Conservation (phyloP, 2,888 invertebrate genomes). For the Drosophila lutescens region DNA sequence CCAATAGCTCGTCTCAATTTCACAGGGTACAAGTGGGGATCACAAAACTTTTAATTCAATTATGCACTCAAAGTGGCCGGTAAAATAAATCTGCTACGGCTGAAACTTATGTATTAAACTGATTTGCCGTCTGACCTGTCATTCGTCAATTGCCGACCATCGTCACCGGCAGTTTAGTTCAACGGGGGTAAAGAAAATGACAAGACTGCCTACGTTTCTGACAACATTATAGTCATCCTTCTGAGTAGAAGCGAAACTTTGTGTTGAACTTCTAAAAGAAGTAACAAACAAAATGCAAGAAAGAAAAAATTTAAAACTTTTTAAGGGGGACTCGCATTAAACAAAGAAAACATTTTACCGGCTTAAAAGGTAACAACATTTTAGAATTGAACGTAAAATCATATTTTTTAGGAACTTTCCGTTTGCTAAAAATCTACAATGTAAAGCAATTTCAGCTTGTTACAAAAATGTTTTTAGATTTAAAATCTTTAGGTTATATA, state of each 20-base stretch:
- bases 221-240: slow-evolving; percentile 24
- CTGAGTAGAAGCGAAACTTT: slow-evolving; percentile 14
- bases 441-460: not conserved
- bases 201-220: slow-evolving; percentile 26
- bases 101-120: slow-evolving; percentile 25
- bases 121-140: slow-evolving; percentile 23
- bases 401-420: not conserved
- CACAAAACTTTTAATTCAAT: slow-evolving; percentile 35
- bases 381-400: not conserved
- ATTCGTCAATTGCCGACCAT: slow-evolving; percentile 32
- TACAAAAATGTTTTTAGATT: too few species aligned
- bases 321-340: slow-evolving; percentile 21
- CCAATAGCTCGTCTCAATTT: not conserved
- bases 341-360: not conserved
- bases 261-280: slow-evolving; percentile 30
- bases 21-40: not conserved
- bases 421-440: not conserved
- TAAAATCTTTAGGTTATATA: too few species aligned
- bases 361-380: slow-evolving; percentile 18
- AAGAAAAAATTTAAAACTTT: slow-evolving; percentile 33
- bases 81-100: slow-evolving; percentile 23
- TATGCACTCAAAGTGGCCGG: slow-evolving; percentile 24
- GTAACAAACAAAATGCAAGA: slow-evolving; percentile 31
- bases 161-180: not conserved
- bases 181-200: slow-evolving; percentile 18